Percentiles rank a stretch among this genome's conserved stretches.
phyloP scores from a whole-genome alignment of 30 jellyfish, hydroid and myxozoan species.

The Hydractinia echinata region DNA sequence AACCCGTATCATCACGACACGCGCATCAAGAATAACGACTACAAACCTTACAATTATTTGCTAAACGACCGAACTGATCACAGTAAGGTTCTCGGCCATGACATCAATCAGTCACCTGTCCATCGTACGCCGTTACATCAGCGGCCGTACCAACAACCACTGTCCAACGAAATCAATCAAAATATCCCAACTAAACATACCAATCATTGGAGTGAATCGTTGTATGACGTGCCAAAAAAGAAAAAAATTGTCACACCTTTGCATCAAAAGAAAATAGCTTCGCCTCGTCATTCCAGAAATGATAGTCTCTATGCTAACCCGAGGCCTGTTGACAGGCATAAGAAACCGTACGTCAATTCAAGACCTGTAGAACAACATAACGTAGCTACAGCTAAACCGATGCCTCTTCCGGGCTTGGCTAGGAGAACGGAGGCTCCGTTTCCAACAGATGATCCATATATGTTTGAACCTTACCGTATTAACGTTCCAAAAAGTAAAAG shows the following conservation, averaged over 20 bases:
- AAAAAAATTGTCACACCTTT: not conserved
- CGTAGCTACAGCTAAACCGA: not conserved
- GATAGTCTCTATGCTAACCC: not conserved
- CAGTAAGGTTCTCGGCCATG: slow-evolving; percentile 5
- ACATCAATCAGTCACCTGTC: not conserved
- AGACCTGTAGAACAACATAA: too few species aligned
- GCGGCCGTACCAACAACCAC: not conserved
- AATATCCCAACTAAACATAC: not conserved
- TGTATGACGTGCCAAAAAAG: not conserved
- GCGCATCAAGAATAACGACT: slow-evolving; percentile 12
- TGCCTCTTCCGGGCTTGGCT: slow-evolving; percentile 5
- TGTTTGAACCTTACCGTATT: not conserved
- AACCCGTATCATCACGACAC: not conserved
- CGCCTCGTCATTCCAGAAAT: not conserved
- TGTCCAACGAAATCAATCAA: not conserved
- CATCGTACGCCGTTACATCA: not conserved
- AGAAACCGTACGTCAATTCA: too few species aligned
- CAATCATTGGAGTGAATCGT: too few species aligned
- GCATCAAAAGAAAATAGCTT: not conserved
- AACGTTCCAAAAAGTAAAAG: slow-evolving; percentile 28
- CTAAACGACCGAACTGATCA: slow-evolving; percentile 28
- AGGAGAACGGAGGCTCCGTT: not conserved
- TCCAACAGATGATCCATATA: slow-evolving; percentile 1
- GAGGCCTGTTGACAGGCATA: too few species aligned
- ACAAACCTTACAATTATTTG: slow-evolving; percentile 38